phyloP scores from a whole-genome alignment of 2,113 vertebrate species.

The Heterochromis multidens region DNA sequence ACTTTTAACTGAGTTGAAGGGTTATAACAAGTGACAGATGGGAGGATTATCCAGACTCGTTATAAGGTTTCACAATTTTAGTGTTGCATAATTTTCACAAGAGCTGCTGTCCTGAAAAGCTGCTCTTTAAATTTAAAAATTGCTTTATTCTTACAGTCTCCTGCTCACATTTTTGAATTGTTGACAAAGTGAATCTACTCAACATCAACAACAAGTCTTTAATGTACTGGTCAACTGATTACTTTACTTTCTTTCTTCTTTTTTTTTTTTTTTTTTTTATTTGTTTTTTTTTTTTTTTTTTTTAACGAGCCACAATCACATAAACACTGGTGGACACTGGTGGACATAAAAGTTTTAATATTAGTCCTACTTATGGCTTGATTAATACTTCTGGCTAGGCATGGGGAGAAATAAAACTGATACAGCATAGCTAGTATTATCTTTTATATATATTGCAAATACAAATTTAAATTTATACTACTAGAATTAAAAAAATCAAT shows the following conservation, averaged over 20 bases:
- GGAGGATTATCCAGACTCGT: background rate
- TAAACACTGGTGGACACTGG: too few species aligned
- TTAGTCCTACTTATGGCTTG: too few species aligned
- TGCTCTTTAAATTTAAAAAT: background rate
- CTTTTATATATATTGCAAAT: background rate
- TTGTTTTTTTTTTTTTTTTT: too few species aligned
- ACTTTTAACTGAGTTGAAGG: conserved; percentile 37
- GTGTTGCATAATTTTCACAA: conserved; percentile 1
- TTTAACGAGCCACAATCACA: too few species aligned
- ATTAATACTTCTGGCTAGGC: too few species aligned
- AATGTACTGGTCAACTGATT: background rate
- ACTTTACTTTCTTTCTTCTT: background rate
- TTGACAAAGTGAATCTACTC: background rate
- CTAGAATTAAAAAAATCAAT: background rate
- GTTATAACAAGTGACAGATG: background rate
- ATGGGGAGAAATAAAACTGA: too few species aligned
- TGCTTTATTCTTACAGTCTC: background rate
- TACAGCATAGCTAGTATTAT: background rate
- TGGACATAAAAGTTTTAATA: too few species aligned
- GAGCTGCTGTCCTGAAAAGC: conserved; percentile 17
- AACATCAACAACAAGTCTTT: conserved; percentile 40
- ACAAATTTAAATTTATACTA: too few species aligned
- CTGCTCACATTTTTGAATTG: background rate
- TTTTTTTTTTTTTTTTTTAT: background rate
- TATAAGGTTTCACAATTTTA: background rate